Conservation (phyloP, 2,113 vertebrate genomes). For the Neogobius melanostomus region DNA sequence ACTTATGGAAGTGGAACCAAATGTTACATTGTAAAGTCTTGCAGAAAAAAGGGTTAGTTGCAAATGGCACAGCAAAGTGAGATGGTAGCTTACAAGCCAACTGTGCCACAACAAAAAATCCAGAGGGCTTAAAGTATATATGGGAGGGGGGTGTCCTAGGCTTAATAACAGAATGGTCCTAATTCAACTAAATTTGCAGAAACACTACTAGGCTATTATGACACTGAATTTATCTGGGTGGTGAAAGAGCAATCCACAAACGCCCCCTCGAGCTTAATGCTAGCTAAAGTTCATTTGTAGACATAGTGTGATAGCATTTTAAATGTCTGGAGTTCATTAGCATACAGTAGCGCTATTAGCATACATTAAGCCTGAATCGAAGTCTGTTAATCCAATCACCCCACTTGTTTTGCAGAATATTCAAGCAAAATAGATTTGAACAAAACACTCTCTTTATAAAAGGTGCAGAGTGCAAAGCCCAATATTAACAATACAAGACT, state of each 20-base stretch:
- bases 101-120: conserved; percentile 7
- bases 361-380: conserved; percentile 46
- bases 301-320: conserved; percentile 45
- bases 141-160: background rate
- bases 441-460: conserved; percentile 14
- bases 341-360: conserved; percentile 38
- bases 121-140: no score
- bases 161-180: background rate
- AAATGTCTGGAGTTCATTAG: conserved; percentile 52
- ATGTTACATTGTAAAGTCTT: conserved; percentile 67
- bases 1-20: conserved; percentile 72
- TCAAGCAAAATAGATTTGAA: conserved; percentile 28
- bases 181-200: conserved; percentile 12
- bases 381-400: conserved; percentile 7
- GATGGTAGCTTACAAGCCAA: conserved; percentile 28
- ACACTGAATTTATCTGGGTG: conserved; percentile 37
- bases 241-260: conserved; percentile 20
- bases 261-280: conserved; percentile 35
- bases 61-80: conserved; percentile 66
- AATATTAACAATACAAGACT: conserved; percentile 18
- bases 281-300: conserved; percentile 41
- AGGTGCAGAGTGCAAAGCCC: background rate
- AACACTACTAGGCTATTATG: conserved; percentile 21
- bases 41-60: conserved; percentile 48
- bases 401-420: conserved; percentile 25